Base-by-base conservation (phyloP, 2,888 invertebrate genomes). In the Lepidochitona cinerea region DNA sequence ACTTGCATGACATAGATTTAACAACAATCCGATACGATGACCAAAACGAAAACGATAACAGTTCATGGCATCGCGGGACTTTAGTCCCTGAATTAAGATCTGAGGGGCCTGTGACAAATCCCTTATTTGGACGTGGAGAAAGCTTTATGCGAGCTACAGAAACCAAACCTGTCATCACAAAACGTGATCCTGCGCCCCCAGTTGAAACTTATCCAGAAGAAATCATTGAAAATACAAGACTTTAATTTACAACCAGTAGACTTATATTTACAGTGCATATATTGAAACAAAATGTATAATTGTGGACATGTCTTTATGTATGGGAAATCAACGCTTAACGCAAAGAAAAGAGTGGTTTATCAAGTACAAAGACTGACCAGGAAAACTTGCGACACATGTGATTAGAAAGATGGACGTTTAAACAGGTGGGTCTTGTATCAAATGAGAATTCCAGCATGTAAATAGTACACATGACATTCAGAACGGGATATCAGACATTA, bases 161-260 rank as follows among this genome's bases (percentile, higher is more conserved):
- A 29, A 59, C 23, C 26, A 23, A 23, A 23, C 26, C 32, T 14
- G 26, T 59, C 2, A 26, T 29, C 4, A 59, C 23, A 59, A 4
- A 59, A 26, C 59, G 32, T 1, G 26, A 23, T 23, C 26, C 23
- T 4, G 4, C 23, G 32, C 59, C 59, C 14, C 29, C 18, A 2
- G 26, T 14, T 29, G 29, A 59, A 32, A 32, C 23, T 4, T 59
- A 59, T 26, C 59, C 59, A 1, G 59, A 59, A n/a, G 84, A 85
- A 71, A 73, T 79, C 32, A 83, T 84, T 53, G 83, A 85, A 71
- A 82, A 77, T 68, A 82, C 83, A 7, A 75, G 78, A 68, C 76
- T 84, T 65, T 84, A 78, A 80, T 49, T n/a, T n/a, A n/a, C n/a
- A n/a, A n/a, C n/a, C n/a, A n/a, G n/a, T n/a, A n/a, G n/a, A n/a